A percentile compares a stretch with the other conserved stretches of the same genome.
phyloP scores from a whole-genome alignment of 1,140 invertebrate genomes.

The Aphis gossypii region DNA sequence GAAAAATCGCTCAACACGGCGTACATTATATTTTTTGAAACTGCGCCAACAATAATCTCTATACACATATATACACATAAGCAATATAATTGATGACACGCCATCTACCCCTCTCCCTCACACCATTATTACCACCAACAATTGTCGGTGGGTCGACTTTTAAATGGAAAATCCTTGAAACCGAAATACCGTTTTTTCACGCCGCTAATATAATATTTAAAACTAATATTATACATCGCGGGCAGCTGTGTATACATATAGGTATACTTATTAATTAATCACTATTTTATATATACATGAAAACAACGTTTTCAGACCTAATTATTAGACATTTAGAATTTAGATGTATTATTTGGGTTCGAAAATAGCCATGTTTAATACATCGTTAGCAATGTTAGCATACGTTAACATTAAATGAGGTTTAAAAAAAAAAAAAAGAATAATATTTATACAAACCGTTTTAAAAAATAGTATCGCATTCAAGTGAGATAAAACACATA shows the following conservation, averaged over 20 bases:
- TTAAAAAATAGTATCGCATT: background rate
- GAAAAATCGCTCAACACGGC: background rate
- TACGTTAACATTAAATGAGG: background rate
- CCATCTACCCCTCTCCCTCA: background rate
- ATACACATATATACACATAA: background rate
- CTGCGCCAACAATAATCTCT: background rate
- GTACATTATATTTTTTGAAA: background rate
- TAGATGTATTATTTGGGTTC: background rate
- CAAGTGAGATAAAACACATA: background rate
- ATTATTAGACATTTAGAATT: background rate
- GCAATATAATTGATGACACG: background rate
- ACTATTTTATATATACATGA: background rate
- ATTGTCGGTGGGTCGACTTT: background rate
- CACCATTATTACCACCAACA: background rate
- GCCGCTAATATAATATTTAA: background rate
- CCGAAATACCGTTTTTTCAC: background rate
- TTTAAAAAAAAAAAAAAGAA: background rate
- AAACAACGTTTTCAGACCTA: background rate
- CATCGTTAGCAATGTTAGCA: background rate
- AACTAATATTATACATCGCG: background rate
- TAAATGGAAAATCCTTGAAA: constrained; percentile 23
- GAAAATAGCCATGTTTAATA: background rate
- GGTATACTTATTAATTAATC: background rate
- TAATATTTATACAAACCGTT: background rate
- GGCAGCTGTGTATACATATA: background rate